phyloP scores from a whole-genome alignment of 2,113 vertebrate genomes.

The Anas platyrhynchos region DNA sequence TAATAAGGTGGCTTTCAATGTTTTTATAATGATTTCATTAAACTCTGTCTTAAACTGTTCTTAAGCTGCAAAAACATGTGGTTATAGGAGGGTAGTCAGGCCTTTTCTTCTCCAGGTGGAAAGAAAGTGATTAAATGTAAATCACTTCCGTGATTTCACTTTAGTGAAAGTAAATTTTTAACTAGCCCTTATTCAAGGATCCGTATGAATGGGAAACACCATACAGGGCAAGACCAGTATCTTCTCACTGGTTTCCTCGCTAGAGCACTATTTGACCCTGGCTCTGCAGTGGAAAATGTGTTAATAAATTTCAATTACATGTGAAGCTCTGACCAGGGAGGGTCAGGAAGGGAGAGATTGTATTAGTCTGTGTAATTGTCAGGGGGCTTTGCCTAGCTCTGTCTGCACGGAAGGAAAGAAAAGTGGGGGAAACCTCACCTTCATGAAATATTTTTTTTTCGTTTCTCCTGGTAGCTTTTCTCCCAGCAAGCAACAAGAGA shows the following conservation, averaged over 20 bases:
- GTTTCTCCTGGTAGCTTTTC: background rate
- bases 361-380: background rate
- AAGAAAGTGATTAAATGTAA: background rate
- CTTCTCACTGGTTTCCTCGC: background rate
- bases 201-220: background rate
- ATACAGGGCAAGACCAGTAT: background rate
- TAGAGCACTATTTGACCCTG: background rate
- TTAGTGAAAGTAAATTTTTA: background rate
- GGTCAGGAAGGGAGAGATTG: background rate
- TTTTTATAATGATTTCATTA: conserved; percentile 13
- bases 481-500: background rate
- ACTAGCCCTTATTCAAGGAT: background rate
- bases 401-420: background rate
- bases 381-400: background rate
- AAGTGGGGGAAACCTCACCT: background rate
- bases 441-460: fast-evolving
- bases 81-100: background rate
- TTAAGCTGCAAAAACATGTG: background rate
- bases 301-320: background rate
- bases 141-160: no score
- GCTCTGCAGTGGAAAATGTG: background rate
- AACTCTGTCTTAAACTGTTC: background rate
- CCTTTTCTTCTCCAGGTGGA: background rate
- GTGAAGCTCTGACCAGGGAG: background rate
- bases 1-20: conserved; percentile 47